Evolutionary conservation across 2,797 vertebrate genomes (phyloP), one percentile per base, ranked within the genome.

Genomic region (Heteromormyrus szaboi): DNA sequence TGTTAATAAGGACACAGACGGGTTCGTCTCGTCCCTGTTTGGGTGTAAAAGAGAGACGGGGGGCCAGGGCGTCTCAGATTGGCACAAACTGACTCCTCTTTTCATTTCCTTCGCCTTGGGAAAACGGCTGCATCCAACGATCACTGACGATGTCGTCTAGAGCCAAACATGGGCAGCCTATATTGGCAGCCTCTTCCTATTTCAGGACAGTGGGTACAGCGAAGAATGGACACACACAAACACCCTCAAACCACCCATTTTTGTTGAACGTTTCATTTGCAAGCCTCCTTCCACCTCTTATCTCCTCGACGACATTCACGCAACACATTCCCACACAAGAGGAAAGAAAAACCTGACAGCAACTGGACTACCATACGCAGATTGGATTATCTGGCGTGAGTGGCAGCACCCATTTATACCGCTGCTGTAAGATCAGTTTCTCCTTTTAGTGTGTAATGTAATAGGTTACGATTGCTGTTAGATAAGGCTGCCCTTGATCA

Each of bases 1-100:
- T 94, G 93, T 93, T 96, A 95, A 96, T 94, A 94, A 95, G 95
- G 94, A 95, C 95, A 95, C 95, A 95, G 95, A 94, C 93, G 94
- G 94, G 92, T 93, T 92, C 91, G 91, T 92, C 51, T 83, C 54
- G 22, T 29, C 79, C 93, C 93, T 87, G 89, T 94, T 93, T 93
- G 92, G 92, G 93, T 93, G 95, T 95, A 95, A 95, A 94, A 95
- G 92, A 93, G 95, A 94, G 94, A 93, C 91, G 91, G 92, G 94
- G 93, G 89, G 90, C 94, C 92, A 93, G 94, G 94, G 93, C 94
- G 94, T 92, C 59, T 14, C 93, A 87, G 93, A 92, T 93, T 95
- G 95, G 95, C 95, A 94, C 92, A 87, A 91, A 90, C 92, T 95
- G 94, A 93, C 94, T 93, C 94, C 93, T 90, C 90, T 93, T 95